A percentile compares a stretch with the other conserved stretches of the same genome.
Conservation (phyloP, 2,797 vertebrate species). For the Diplodus sargus region DNA sequence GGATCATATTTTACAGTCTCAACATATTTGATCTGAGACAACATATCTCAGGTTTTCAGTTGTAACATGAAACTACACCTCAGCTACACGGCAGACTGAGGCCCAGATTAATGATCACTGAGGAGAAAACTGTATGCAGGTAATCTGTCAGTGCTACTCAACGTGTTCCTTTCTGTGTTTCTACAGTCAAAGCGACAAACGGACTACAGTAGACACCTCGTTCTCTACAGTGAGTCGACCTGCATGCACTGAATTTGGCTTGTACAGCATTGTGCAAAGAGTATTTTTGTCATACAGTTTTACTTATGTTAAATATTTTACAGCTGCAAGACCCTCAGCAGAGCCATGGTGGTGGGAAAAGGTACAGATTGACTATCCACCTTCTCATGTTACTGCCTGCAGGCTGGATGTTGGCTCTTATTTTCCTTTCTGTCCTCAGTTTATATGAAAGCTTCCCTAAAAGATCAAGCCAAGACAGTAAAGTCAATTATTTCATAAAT, state of each 20-base stretch:
- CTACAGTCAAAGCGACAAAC: neutral
- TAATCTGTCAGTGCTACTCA: too few relatives aligned
- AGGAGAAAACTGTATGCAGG: too few relatives aligned
- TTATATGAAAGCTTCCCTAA: too few relatives aligned
- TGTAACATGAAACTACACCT: too few relatives aligned
- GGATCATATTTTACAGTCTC: too few relatives aligned
- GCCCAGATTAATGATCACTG: too few relatives aligned
- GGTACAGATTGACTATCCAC: neutral
- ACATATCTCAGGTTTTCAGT: too few relatives aligned
- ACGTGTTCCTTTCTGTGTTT: neutral
- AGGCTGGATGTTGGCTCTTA: neutral
- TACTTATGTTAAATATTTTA: neutral
- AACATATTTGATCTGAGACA: too few relatives aligned
- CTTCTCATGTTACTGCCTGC: neutral
- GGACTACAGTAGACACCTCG: neutral
- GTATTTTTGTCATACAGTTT: neutral
- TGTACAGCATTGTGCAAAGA: neutral
- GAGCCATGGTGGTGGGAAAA: neutral
- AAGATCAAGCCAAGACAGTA: too few relatives aligned
- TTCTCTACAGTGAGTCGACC: slow-evolving; percentile 1
- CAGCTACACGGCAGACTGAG: too few relatives aligned
- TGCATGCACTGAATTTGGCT: neutral
- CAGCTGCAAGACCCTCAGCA: slow-evolving; percentile 5
- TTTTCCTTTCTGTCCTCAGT: too few relatives aligned
- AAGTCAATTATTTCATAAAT: too few relatives aligned